Evolutionary conservation across 2,888 invertebrate genomes (phyloP).

Genomic region (Drymonia ruficornis): DNA sequence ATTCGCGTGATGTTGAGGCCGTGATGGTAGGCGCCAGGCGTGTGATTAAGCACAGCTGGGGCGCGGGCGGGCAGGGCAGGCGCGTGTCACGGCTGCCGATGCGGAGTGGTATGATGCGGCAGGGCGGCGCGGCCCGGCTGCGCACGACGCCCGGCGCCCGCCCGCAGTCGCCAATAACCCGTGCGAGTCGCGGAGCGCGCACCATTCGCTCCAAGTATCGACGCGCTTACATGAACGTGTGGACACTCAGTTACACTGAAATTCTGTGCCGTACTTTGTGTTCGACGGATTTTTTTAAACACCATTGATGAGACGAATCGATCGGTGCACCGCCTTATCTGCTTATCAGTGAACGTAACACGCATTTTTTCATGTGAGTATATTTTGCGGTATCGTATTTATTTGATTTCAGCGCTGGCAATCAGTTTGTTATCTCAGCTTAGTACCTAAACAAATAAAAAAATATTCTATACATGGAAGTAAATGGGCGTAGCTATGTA

Average conservation of each 20-base stretch:
- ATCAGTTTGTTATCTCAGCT: constrained; percentile 11
- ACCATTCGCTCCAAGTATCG: constrained; percentile 62
- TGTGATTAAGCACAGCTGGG: not conserved
- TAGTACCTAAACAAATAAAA: not conserved
- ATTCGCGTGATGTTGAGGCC: not conserved
- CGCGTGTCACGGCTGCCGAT: constrained; percentile 14
- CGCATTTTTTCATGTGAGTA: constrained; percentile 43
- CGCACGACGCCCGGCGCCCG: constrained; percentile 55
- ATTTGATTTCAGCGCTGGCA: constrained; percentile 18
- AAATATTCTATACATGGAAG: too few relatives aligned
- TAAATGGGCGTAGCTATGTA: too few relatives aligned
- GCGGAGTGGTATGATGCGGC: constrained; percentile 45
- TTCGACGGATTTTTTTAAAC: constrained; percentile 17
- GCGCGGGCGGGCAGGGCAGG: not conserved
- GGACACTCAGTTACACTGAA: constrained; percentile 43
- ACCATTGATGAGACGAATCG: constrained; percentile 18
- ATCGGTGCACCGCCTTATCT: constrained; percentile 27
- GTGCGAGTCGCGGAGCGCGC: constrained; percentile 63
- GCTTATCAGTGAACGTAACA: constrained; percentile 32
- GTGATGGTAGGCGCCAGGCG: not conserved
- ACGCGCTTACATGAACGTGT: constrained; percentile 54
- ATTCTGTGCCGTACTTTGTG: constrained; percentile 40
- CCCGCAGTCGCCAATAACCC: constrained; percentile 62
- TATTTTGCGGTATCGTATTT: constrained; percentile 20
- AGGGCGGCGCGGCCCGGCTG: constrained; percentile 45